Base-by-base conservation (phyloP, 2,888 invertebrate species). In the Lasius fuliginosus region DNA sequence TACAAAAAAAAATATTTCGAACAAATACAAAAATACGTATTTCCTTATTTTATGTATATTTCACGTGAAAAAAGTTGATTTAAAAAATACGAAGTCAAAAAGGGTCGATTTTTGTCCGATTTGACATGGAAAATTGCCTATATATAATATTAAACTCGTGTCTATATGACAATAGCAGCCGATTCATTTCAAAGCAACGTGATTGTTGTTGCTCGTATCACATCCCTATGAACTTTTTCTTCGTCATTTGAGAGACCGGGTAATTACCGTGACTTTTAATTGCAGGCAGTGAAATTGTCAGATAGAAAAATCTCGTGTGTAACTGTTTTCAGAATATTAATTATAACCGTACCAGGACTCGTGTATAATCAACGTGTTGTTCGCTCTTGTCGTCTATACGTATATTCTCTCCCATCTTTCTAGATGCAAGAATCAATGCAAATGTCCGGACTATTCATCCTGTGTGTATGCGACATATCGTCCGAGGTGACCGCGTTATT, bases 261-360 rank as follows among this genome's bases (percentile, higher is more conserved):
- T 81, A 73, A 73, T 81, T 73, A 73, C 60, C 36, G 36, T 60
- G 73, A 81, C 79, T 81, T 73, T 81, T 76, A 56, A 76, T 75
- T 75, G 56, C 76, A 30, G 23, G 40, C 42, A 64, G 33, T 27
- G 53, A 82, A 76, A 65, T 76, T 42, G 53, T 76, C 30, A 53
- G 64, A 56, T 53, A 53, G n/a, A 36, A 36, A 65, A 65, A 18
- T 33, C 42, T 53, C 49, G 30, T 33, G n/a, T 33, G 30, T 42
- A 8, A 33, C 4, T 60, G 12, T 36, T 49, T 27, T 46, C 46
- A 23, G 18, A 58, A 46, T 73, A 71, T 71, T 49, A 46, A 46
- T 60, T 79, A 33, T 46, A 36, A 23, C 33, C 33, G 58, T 33
- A 36, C 30, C 4, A 53, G 36, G 40, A 18, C 1, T 65, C 64